Evolutionary conservation across 2,113 vertebrate species (phyloP), one percentile per base, ranked within the genome.

Genomic region (Chiloscyllium plagiosum): DNA sequence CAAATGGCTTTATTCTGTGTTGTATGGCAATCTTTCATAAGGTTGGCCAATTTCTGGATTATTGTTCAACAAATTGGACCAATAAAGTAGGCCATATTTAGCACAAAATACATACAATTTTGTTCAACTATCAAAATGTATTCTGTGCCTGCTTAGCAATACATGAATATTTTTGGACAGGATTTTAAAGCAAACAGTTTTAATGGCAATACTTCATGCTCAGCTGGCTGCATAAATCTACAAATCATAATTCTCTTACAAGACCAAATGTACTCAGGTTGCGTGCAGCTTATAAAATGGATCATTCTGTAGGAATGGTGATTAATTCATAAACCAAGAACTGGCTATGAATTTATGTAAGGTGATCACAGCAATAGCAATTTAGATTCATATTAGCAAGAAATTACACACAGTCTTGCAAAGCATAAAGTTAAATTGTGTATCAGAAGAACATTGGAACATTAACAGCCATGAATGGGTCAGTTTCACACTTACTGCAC

Each of bases 191-290:
- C 69, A 26, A 52, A 2, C 20, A 47, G 42, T 72, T 95, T 69
- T 95, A 95, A 52, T 95, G 93, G 50, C 50, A 95, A 95, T 95
- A n/a, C 69, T 95, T 95, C 52, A 52, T 1, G 68, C 68, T 72
- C 94, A 72, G 68, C 13, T 95, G 68, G 37, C 69, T 95, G 66
- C 68, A 72, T 42, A 72, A 50, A 95, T 72, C 68, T 95, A 95
- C 94, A 95, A 72, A 29, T 72, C 72, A 95, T 95, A 72, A 95
- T 95, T 72, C 94, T 76, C 72, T 29, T 95, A 47, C 94, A 72
- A 72, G 24, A 72, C 68, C 94, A 72, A 95, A 52, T 72, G 47
- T 72, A 47, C 68, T 26, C 93, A 95, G 47, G 93, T 29, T 95
- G 68, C 42, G 17, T 52, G 94, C 94, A 95, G 94, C 50, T 95